Evolutionary conservation across 2,888 invertebrate genomes (phyloP), one percentile per base, ranked within the genome.

Genomic region (Acleris sparsana): DNA sequence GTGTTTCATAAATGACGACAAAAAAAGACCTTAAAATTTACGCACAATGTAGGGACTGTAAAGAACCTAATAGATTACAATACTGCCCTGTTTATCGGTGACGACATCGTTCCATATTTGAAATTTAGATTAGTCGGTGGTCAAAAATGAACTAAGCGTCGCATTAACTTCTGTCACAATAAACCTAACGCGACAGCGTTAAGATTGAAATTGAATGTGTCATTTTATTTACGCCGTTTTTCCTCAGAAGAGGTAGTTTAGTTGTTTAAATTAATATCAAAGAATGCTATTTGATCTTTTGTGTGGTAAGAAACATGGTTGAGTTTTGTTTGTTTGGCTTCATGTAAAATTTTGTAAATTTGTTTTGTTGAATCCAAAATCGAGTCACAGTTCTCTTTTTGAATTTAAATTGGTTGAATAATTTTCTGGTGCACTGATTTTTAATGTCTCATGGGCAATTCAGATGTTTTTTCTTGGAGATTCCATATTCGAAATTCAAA

Each of bases 51-150:
- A 20, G 57, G 44, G 52, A 62, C 59, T 67, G 64, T 69, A 62
- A 67, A 49, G 67, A 67, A 69, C 61, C 58, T 61, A 67, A 64
- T 64, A 69, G 53, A 59, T 55, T 61, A 68, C 66, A 70, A 69
- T 67, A 67, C 65, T 65, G 69, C 52, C 56, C 68, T 62, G 71
- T 69, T 68, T 72, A 72, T 71, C 72, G 68, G 48, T 67, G 67
- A 69, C 67, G 66, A 69, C 65, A 73, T 73, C 73, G 70, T 57
- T 70, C 67, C 60, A 69, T 63, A 66, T 67, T 68, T 69, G 53
- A 68, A 71, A 69, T 72, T 70, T 60, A 71, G 70, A 72, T 68
- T 70, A 52, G 60, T 66, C 49, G 62, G 49, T 53, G 59, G 49
- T 9, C 9, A n/a, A 64, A 66, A 53, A 56, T 46, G 44, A 17